phyloP scores from a whole-genome alignment of 2,113 vertebrate genomes.

The Echinops telfairi region DNA sequence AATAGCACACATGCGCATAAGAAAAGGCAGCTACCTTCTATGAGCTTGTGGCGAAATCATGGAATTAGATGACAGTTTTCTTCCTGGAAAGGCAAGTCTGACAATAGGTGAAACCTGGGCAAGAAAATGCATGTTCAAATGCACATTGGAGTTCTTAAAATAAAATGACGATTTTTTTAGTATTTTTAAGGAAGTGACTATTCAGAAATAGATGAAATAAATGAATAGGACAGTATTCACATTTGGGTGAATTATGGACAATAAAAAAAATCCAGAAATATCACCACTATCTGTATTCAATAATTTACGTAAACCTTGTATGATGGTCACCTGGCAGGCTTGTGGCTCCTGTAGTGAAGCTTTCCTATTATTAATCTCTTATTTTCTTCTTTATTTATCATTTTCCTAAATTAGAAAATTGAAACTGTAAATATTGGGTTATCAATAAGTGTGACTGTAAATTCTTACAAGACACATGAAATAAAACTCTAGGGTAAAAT shows the following conservation, averaged over 20 bases:
- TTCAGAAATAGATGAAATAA: conserved; percentile 8
- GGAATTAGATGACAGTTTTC: neutral
- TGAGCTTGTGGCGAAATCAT: neutral
- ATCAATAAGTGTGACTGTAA: neutral
- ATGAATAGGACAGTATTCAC: neutral
- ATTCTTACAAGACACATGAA: neutral
- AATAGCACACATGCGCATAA: neutral
- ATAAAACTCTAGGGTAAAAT: conserved; percentile 1
- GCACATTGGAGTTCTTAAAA: neutral
- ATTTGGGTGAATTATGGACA: neutral
- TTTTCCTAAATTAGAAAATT: conserved; percentile 10
- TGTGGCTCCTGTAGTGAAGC: neutral
- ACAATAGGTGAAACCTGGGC: neutral
- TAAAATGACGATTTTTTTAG: neutral
- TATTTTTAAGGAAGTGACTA: neutral
- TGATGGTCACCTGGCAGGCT: neutral
- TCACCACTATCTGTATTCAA: neutral
- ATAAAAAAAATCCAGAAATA: neutral
- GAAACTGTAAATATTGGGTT: neutral
- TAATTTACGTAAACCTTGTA: neutral
- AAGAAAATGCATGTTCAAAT: neutral
- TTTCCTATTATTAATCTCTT: neutral
- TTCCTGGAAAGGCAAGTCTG: neutral
- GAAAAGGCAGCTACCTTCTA: neutral
- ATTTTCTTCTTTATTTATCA: neutral